phyloP scores from a whole-genome alignment of 2,113 vertebrate genomes.

The Illadopsis cleaveri region DNA sequence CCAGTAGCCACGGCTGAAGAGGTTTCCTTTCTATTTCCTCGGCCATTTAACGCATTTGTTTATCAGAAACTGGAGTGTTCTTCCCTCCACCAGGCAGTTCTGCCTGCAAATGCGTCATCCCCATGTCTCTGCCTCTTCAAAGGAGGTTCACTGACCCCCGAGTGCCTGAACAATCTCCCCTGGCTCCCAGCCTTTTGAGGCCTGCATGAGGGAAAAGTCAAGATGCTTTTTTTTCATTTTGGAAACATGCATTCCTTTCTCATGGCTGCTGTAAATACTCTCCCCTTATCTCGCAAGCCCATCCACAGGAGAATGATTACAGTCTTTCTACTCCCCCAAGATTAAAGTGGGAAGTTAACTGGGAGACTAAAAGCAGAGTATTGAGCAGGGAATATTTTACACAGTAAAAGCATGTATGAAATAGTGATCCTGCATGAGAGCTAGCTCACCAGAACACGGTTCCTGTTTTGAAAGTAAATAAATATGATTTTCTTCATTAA shows the following conservation, averaged over 20 bases:
- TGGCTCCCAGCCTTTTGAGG: not conserved
- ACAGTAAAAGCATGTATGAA: not conserved
- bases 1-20: not conserved
- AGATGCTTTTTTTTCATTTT: not conserved
- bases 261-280: slow-evolving; percentile 55
- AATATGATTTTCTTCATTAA: not conserved
- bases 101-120: not conserved
- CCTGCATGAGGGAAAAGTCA: not conserved
- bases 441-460: not conserved
- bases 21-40: not conserved
- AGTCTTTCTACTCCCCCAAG: not conserved
- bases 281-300: slow-evolving; percentile 30
- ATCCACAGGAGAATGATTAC: slow-evolving; percentile 14
- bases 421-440: not conserved
- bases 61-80: not conserved
- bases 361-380: not conserved
- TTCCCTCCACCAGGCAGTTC: not conserved
- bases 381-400: not conserved
- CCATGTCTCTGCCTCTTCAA: not conserved
- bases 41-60: not conserved
- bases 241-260: slow-evolving; percentile 57
- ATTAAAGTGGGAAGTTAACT: not conserved
- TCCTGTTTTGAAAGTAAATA: not conserved
- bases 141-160: slow-evolving; percentile 16
- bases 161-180: not conserved